A percentile compares a stretch with the other conserved stretches of the same genome.
phyloP scores from a whole-genome alignment of 2,888 invertebrate species.

The Synergus umbraculus region DNA sequence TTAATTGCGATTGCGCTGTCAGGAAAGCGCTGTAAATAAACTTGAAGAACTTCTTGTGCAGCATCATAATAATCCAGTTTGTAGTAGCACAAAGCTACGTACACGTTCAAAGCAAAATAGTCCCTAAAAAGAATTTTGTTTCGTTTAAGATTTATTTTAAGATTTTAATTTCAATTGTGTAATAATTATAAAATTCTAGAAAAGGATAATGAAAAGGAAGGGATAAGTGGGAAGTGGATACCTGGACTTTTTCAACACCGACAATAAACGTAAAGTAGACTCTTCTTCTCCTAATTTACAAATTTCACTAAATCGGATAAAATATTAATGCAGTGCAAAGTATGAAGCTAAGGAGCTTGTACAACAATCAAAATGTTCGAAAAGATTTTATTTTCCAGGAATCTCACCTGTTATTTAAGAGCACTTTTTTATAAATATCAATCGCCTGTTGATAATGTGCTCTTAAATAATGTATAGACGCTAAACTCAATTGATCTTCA shows the following conservation, averaged over 20 bases:
- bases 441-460: slow-evolving; percentile 99
- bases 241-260: slow-evolving; percentile 38
- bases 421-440: slow-evolving; percentile 96
- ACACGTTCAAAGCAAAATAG: slow-evolving; percentile 96
- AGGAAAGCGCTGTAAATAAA: slow-evolving; percentile 93
- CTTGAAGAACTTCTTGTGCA: slow-evolving; percentile 96
- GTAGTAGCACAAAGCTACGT: slow-evolving; percentile 98
- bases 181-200: no score
- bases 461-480: slow-evolving; percentile 96
- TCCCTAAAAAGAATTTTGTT: slow-evolving; percentile 81
- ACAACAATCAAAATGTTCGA: not conserved
- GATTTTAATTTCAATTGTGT: no score
- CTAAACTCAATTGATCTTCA: slow-evolving; percentile 96
- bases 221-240: slow-evolving; percentile 30
- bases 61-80: slow-evolving; percentile 99
- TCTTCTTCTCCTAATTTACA: not conserved
- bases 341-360: not conserved
- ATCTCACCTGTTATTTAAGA: slow-evolving; percentile 91
- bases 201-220: not conserved
- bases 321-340: not conserved
- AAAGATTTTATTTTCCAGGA: not conserved
- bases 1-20: slow-evolving; percentile 98
- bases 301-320: not conserved
- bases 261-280: slow-evolving; percentile 8
- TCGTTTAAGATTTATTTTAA: not conserved